Percentiles rank a stretch among this genome's conserved stretches.
Conservation (phyloP, 2,797 vertebrate genomes). For the Parotocinclus haroldoi region DNA sequence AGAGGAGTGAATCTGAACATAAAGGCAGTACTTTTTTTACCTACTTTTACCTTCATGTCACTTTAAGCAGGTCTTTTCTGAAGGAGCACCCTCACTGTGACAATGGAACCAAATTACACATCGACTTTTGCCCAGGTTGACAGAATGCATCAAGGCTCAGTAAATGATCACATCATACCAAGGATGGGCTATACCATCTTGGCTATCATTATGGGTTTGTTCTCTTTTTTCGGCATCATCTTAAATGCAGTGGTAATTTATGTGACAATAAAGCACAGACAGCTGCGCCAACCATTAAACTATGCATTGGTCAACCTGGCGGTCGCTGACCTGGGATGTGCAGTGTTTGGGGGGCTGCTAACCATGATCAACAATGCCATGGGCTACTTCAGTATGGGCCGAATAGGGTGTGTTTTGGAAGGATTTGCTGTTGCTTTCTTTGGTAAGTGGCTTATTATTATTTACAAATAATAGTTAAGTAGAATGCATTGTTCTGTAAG, state of each 20-base stretch:
- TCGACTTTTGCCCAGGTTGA: not conserved
- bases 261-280: constrained; percentile 74
- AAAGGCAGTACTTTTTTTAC: not conserved
- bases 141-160: not conserved
- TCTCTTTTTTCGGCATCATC: constrained; percentile 59
- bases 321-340: constrained; percentile 81
- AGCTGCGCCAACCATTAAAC: constrained; percentile 80
- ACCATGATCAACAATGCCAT: constrained; percentile 74
- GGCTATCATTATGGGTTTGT: constrained; percentile 59
- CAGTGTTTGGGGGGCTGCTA: constrained; percentile 73
- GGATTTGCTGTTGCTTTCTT: constrained; percentile 84
- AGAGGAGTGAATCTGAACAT: not conserved
- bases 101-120: constrained; percentile 15
- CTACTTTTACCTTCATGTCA: not conserved
- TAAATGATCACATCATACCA: constrained; percentile 52
- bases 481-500: not conserved
- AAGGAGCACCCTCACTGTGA: not conserved
- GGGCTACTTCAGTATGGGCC: constrained; percentile 82
- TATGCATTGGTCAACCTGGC: constrained; percentile 83
- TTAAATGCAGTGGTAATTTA: constrained; percentile 77
- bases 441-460: constrained; percentile 66
- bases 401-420: constrained; percentile 76
- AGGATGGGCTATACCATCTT: constrained; percentile 54
- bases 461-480: not conserved
- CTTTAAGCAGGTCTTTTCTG: not conserved